phyloP scores from a whole-genome alignment of 2,888 invertebrate genomes.

The Oeneis ivallda region DNA sequence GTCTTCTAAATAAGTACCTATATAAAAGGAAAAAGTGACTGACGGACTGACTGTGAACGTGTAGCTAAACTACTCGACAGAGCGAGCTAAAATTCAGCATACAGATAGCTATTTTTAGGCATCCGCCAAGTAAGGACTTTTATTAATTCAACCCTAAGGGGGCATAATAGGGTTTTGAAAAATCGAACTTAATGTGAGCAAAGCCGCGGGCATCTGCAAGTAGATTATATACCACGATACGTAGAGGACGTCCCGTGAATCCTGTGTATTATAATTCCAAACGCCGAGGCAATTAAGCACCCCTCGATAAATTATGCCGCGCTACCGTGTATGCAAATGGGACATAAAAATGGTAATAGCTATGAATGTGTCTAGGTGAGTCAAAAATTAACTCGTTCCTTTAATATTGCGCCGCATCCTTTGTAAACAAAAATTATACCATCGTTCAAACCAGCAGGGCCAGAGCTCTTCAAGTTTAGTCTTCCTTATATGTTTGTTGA shows the following conservation, averaged over 20 bases:
- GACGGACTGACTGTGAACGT: too few relatives aligned
- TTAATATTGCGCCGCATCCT: slow-evolving; percentile 13
- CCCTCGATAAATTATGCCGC: slow-evolving; percentile 45
- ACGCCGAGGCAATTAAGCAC: slow-evolving; percentile 41
- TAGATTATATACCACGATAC: background rate
- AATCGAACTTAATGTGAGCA: background rate
- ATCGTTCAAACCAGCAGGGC: slow-evolving; percentile 1
- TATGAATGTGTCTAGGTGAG: slow-evolving; percentile 26
- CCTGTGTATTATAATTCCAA: slow-evolving; percentile 39
- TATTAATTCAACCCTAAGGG: too few relatives aligned
- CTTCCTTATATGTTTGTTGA: too few relatives aligned
- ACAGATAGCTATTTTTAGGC: too few relatives aligned
- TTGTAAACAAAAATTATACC: background rate
- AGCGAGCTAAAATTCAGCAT: too few relatives aligned
- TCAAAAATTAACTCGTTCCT: slow-evolving; percentile 24
- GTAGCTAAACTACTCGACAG: too few relatives aligned
- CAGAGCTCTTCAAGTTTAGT: too few relatives aligned
- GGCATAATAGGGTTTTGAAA: too few relatives aligned
- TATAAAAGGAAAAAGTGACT: too few relatives aligned
- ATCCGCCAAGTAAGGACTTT: too few relatives aligned
- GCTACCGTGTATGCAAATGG: slow-evolving; percentile 46
- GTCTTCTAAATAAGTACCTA: too few relatives aligned
- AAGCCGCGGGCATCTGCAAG: background rate
- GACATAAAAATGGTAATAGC: slow-evolving; percentile 45
- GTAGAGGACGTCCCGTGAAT: background rate